These are phyloP conservation scores for Pyrrhura leucotis DNA, from an alignment of 2,797 vertebrate species.

Conservation along the genomic window DNA sequence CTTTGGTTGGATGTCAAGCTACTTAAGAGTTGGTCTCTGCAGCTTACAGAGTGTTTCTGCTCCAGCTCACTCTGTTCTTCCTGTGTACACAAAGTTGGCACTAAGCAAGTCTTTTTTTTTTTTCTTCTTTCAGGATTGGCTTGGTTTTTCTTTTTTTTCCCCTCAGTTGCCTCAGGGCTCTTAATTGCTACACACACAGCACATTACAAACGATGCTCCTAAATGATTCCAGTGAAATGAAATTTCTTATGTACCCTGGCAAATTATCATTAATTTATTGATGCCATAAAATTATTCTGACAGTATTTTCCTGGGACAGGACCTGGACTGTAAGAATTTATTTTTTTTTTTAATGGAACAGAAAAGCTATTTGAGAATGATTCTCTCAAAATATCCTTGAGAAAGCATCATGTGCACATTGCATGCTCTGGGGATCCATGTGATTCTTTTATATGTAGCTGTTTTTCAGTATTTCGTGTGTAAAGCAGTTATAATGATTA, in stretches of 20 bases:
- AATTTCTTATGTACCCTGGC: not conserved
- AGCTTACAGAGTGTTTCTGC: slow-evolving; percentile 6
- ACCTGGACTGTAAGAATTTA: not conserved
- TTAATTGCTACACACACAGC: not conserved
- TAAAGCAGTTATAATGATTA: not conserved
- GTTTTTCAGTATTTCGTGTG: not conserved
- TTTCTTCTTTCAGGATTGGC: not conserved
- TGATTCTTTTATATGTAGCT: not conserved
- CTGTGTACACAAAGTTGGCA: not conserved
- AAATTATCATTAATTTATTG: not conserved
- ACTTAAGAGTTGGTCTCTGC: not conserved
- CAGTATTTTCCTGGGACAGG: not conserved
- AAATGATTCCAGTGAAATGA: not conserved
- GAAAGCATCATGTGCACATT: not conserved
- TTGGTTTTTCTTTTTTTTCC: not conserved
- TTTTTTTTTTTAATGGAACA: not conserved
- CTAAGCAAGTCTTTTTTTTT: not conserved
- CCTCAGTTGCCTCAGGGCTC: not conserved
- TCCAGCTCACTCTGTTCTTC: not conserved
- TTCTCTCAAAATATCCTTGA: not conserved
- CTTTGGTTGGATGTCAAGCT: not conserved
- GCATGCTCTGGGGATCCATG: not conserved
- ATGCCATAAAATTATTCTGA: not conserved
- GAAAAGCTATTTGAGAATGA: not conserved
- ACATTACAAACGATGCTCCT: not conserved